Percentiles rank a stretch among this genome's conserved stretches.
Conservation (phyloP, 2,797 vertebrate genomes). For the Chaetophractus vellerosus region DNA sequence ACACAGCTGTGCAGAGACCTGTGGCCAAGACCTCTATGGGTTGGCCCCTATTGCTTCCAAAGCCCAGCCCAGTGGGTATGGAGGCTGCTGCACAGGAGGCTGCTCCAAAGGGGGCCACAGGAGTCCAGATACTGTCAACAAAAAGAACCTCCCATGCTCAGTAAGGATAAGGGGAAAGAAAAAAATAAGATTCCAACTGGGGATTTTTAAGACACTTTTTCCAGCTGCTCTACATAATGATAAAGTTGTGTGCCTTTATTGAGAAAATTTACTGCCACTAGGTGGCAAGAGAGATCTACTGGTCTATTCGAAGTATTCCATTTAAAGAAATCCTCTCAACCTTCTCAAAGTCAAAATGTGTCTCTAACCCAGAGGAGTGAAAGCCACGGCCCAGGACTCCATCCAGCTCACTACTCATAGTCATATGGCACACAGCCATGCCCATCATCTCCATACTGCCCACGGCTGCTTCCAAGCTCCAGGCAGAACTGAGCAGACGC, state of each 20-base stretch:
- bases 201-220: not conserved
- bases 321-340: not conserved
- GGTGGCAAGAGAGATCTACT: slow-evolving; percentile 48
- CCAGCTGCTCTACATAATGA: not conserved
- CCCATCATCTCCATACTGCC: not conserved
- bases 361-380: no score
- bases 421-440: no score
- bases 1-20: no score
- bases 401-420: not conserved
- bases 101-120: not conserved
- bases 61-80: not conserved
- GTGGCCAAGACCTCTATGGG: no score
- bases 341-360: no score
- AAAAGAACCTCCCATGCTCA: not conserved
- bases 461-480: not conserved
- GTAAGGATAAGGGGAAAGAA: not conserved
- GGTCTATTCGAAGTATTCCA: not conserved
- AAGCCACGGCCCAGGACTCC: no score
- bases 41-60: no score
- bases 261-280: not conserved
- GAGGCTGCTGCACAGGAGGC: not conserved
- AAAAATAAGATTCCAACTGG: not conserved
- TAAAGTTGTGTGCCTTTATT: not conserved
- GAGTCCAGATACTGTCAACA: not conserved
- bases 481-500: not conserved